Evolutionary conservation across 2,888 invertebrate species (phyloP).

Genomic region (Phanerotoma sp.): DNA sequence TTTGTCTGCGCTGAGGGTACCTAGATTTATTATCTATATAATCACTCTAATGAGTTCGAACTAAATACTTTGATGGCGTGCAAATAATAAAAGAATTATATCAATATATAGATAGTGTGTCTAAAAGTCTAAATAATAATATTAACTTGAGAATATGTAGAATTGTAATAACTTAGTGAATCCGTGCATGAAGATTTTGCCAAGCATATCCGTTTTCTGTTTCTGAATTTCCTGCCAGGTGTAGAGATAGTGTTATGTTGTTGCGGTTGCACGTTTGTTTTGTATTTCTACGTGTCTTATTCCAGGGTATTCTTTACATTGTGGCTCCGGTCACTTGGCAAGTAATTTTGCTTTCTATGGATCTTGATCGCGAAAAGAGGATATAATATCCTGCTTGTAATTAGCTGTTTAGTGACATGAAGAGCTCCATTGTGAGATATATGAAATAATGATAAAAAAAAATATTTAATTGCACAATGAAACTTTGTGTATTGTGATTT

Average conservation of each 20-base stretch:
- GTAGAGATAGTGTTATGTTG: slow-evolving; percentile 6
- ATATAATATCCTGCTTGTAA: slow-evolving; percentile 17
- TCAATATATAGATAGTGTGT: background rate
- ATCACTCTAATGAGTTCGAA: no score
- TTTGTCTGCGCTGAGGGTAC: no score
- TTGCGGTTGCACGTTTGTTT: background rate
- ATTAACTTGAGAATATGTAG: slow-evolving; percentile 7
- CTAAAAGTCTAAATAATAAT: background rate
- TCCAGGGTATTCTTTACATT: slow-evolving; percentile 14
- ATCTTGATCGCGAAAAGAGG: slow-evolving; percentile 12
- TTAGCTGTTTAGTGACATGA: slow-evolving; percentile 10
- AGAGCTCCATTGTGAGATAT: background rate
- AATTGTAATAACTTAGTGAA: slow-evolving; percentile 26
- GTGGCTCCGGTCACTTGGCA: slow-evolving; percentile 15
- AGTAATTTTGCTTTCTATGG: slow-evolving; percentile 4
- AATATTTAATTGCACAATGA: background rate
- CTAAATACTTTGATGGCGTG: no score
- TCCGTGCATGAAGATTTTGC: slow-evolving; percentile 24
- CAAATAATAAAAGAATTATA: slow-evolving; percentile 4
- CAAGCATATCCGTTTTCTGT: slow-evolving; percentile 22
- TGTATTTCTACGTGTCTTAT: slow-evolving; percentile 10
- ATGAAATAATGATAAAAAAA: background rate
- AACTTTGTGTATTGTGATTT: background rate
- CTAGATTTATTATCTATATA: background rate
- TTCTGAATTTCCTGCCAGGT: slow-evolving; percentile 26